Base-by-base conservation (phyloP, 1,140 invertebrate genomes). In the Caenorhabditis latens region DNA sequence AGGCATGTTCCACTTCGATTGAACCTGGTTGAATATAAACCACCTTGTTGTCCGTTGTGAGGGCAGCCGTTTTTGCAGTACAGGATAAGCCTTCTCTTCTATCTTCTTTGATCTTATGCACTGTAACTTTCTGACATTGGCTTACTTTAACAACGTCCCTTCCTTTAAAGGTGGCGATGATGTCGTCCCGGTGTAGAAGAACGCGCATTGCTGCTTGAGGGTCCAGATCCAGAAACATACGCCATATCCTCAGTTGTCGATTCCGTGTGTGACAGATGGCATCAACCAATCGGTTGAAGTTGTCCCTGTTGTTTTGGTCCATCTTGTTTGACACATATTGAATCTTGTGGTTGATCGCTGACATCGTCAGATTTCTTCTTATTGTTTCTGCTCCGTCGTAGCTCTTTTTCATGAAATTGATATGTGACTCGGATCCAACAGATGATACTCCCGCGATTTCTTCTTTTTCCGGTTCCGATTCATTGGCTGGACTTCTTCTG, bases 101-200 rank as follows among this genome's bases (percentile, higher is more conserved):
- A 13, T 32, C 21, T 63, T 63, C 58, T n/a, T 63, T 32, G 21
- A 63, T 63, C 21, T 32, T 63, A 21, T 63, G 4, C 5, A 63
- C 13, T 2, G 13, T 13, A 21, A 63, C 21, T 5, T 5, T 63
- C 4, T 4, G 7, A 19, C 58, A 63, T 63, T 63, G 58, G 58
- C 58, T 32, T 32, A 63, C 58, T 32, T 21, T 5, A 6, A 63
- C 65, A 42, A 46, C 42, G 42, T 71, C 42, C 5, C 9, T 4
- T 50, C 32, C 79, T 53, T 83, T 83, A 19, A 61, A 61, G 3
- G 9, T 3, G 4, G 79, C 79, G 14, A 83, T 40, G 16, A 83
- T 83, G n/a, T 83, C 79, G n/a, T 83, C 79, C 32, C 79, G 43
- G 32, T 53, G 50, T 6, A 83, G 32, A 53, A 83, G 79, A 2